A percentile compares a stretch with the other conserved stretches of the same genome.
phyloP scores from a whole-genome alignment of 2,113 vertebrate species.

The Onychostoma macrolepis region DNA sequence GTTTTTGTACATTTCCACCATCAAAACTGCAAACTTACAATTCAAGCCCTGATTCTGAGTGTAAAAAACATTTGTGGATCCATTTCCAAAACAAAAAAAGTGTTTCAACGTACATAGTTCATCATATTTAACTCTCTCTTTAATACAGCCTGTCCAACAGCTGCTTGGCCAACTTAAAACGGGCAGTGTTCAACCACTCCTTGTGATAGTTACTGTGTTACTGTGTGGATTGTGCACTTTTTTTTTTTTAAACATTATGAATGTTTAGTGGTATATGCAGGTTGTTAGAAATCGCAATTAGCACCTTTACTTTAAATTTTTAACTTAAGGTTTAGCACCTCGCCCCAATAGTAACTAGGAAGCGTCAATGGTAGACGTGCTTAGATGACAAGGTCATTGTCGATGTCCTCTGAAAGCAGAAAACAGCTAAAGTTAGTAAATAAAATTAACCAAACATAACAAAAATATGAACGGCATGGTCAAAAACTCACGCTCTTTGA shows the following conservation, averaged over 20 bases:
- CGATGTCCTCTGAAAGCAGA: constrained; percentile 91
- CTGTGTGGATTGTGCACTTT: constrained; percentile 69
- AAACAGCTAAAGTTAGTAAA: constrained; percentile 29
- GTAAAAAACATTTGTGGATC: constrained; percentile 56
- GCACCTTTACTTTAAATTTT: constrained; percentile 86
- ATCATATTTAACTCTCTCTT: constrained; percentile 27
- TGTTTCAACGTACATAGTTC: constrained; percentile 55
- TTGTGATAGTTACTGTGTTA: constrained; percentile 67
- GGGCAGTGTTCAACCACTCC: constrained; percentile 52
- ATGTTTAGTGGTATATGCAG: constrained; percentile 82
- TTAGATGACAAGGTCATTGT: constrained; percentile 94
- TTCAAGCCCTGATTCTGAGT: constrained; percentile 69
- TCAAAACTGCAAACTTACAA: constrained; percentile 63
- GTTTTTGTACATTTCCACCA: constrained; percentile 70
- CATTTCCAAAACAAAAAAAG: constrained; percentile 24
- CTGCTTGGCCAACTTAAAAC: constrained; percentile 21
- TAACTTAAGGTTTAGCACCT: constrained; percentile 91
- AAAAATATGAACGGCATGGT: not conserved
- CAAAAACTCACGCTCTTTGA: constrained; percentile 91
- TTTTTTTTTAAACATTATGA: constrained; percentile 59
- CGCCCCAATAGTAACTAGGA: constrained; percentile 73
- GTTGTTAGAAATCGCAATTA: constrained; percentile 79
- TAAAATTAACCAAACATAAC: not conserved
- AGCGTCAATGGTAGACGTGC: constrained; percentile 58
- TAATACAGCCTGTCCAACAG: constrained; percentile 11